Base-by-base conservation (phyloP, 2,888 invertebrate genomes). In the Phalangium opilio region DNA sequence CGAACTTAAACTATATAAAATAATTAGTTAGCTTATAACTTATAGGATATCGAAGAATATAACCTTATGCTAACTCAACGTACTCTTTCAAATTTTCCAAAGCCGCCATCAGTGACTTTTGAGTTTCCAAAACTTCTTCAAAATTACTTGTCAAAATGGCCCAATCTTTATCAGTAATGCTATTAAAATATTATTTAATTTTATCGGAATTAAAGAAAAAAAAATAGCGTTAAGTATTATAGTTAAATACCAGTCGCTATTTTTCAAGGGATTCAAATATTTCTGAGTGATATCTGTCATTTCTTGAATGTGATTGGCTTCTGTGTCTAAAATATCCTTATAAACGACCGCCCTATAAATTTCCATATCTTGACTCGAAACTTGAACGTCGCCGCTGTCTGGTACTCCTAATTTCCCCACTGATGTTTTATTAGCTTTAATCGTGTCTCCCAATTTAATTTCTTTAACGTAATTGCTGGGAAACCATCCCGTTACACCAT, bases 401-500 rank as follows among this genome's bases (percentile, higher is more conserved):
- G 48, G 46, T 44, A 45, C 45, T 48, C 47, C 48, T 33, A 35
- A n/a, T 41, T 51, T 38, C 20, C 43, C 34, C 40, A 41, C 43
- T 33, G 19, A 44, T 18, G 41, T 21, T 44, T 49, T 44, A 18
- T 44, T 47, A 38, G 41, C 4, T 8, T 47, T 48, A 15, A 43
- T 11, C 19, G 43, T 45, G 36, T 48, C 56, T 64, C 64, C 64
- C 54, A 77, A 73, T 74, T 83, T 84, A 64, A 78, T 79, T 69
- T 91, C 90, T 63, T 83, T 83, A 51, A 91, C 90, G 74, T 93
- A 95, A 70, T 95, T 95, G 63, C 87, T 86, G 52, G 95, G 95
- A 72, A 96, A 96, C 95, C 95, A 96, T 61, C 93, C 95, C 54
- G 95, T 95, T 65, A 84, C 85, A 58, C 86, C 91, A 51, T 81